phyloP scores from a whole-genome alignment of 2,113 vertebrate species.

The Anoplopoma fimbria region DNA sequence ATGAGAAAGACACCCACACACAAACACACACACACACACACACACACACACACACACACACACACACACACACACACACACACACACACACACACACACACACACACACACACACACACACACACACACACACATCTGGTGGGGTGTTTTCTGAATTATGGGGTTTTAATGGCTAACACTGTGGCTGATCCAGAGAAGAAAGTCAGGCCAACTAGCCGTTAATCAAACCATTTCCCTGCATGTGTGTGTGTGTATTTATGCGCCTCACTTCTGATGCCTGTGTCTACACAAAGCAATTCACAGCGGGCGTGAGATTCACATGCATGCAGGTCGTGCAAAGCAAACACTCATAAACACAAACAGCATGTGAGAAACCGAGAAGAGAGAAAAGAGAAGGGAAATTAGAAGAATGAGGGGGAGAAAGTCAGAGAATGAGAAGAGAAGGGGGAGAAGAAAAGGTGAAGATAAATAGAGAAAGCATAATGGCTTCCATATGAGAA shows the following conservation, averaged over 20 bases:
- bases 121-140: constrained; percentile 6
- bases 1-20: constrained; percentile 59
- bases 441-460: constrained; percentile 50
- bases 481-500: constrained; percentile 80
- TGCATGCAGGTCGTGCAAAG: constrained; percentile 30
- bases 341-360: constrained; percentile 57
- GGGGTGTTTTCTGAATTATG: constrained; percentile 65
- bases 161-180: constrained; percentile 68
- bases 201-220: constrained; percentile 60
- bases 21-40: not conserved
- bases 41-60: constrained; percentile 6
- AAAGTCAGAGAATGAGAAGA: constrained; percentile 34
- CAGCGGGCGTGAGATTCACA: constrained; percentile 30
- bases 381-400: constrained; percentile 33
- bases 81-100: not conserved
- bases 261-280: constrained; percentile 29
- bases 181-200: constrained; percentile 60
- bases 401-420: not conserved
- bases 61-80: constrained; percentile 14
- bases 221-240: constrained; percentile 61
- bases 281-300: constrained; percentile 35
- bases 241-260: constrained; percentile 18
- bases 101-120: constrained; percentile 12
- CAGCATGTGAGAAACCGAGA: constrained; percentile 48
- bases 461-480: constrained; percentile 65